phyloP scores from a whole-genome alignment of 1,140 invertebrate genomes.

The Heliconius melpomene region DNA sequence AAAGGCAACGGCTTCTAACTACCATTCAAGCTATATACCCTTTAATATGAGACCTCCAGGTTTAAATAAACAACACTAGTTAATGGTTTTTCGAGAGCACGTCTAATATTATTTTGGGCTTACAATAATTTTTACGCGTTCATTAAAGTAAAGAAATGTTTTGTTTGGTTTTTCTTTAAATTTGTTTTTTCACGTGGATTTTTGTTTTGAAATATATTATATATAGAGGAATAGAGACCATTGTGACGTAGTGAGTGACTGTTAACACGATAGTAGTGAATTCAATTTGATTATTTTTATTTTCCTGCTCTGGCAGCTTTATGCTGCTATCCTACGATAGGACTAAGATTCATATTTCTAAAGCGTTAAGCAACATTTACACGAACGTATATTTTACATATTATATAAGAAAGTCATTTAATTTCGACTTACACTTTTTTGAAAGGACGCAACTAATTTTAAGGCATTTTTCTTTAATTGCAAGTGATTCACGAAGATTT shows the following conservation, averaged over 20 bases:
- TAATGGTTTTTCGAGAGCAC: slow-evolving; percentile 76
- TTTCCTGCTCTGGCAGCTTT: too few relatives aligned
- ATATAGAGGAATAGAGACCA: not conserved
- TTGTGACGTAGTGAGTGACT: not conserved
- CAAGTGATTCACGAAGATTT: too few relatives aligned
- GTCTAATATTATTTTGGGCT: slow-evolving; percentile 74
- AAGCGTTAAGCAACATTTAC: too few relatives aligned
- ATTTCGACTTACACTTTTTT: too few relatives aligned
- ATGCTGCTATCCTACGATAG: too few relatives aligned
- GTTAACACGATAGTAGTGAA: too few relatives aligned
- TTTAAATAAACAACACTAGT: slow-evolving; percentile 69
- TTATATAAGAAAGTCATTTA: too few relatives aligned
- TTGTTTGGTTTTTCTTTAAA: slow-evolving; percentile 51
- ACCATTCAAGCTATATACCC: slow-evolving; percentile 34
- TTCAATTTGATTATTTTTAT: too few relatives aligned
- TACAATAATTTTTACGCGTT: slow-evolving; percentile 74
- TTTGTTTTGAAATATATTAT: not conserved
- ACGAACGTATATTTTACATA: too few relatives aligned
- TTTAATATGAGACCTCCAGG: slow-evolving; percentile 54
- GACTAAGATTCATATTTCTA: too few relatives aligned
- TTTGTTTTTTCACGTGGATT: slow-evolving; percentile 43
- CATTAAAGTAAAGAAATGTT: slow-evolving; percentile 60
- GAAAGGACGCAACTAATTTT: too few relatives aligned
- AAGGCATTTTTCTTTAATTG: too few relatives aligned
- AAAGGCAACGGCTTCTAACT: slow-evolving; percentile 34